phyloP scores from a whole-genome alignment of 2,113 vertebrate genomes.

The Brachyhypopomus gauderio region DNA sequence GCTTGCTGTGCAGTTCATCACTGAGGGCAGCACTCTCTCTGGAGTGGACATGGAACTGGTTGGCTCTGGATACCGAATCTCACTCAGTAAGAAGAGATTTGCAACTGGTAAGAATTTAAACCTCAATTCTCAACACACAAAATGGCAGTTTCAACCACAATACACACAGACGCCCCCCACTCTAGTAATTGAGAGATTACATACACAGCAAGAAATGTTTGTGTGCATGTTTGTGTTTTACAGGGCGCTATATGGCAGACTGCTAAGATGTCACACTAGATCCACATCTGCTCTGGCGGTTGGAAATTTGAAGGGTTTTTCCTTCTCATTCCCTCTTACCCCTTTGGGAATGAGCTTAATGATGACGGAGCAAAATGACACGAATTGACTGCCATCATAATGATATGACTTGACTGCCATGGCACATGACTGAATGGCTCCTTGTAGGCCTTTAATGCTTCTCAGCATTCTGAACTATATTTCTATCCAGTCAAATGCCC shows the following conservation, averaged over 20 bases:
- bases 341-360: conserved; percentile 17
- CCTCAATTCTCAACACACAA: background rate
- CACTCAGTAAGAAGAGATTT: conserved; percentile 94
- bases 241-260: conserved; percentile 97
- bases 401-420: background rate
- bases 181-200: background rate
- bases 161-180: no score
- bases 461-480: conserved; percentile 74
- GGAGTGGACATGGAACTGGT: conserved; percentile 89
- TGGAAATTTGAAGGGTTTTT: conserved; percentile 53
- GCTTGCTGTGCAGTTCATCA: conserved; percentile 93
- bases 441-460: conserved; percentile 46
- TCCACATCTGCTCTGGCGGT: conserved; percentile 54
- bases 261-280: conserved; percentile 76
- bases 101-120: conserved; percentile 83
- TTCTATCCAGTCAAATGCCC: conserved; percentile 55
- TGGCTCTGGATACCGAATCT: conserved; percentile 91
- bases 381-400: conserved; percentile 33
- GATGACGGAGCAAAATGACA: conserved; percentile 28
- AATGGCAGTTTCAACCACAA: background rate
- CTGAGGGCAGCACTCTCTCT: conserved; percentile 90
- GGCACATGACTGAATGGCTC: conserved; percentile 24
- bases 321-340: conserved; percentile 36
- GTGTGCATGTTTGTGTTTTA: conserved; percentile 59
- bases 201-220: background rate